Evolutionary conservation across 1,140 invertebrate genomes (phyloP).

Genomic region (Eufriesea mexicana): DNA sequence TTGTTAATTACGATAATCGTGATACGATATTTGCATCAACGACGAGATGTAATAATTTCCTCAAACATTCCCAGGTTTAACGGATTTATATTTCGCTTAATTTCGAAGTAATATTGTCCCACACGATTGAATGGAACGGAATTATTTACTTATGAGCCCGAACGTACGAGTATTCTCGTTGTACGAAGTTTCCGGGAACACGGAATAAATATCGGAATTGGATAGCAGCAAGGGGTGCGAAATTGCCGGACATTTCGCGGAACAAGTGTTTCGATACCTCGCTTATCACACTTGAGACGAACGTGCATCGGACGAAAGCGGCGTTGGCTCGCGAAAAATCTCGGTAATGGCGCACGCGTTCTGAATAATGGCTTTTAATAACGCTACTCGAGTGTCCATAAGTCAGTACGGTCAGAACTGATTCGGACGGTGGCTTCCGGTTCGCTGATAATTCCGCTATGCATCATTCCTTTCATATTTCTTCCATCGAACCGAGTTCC

Average conservation of each 20-base stretch:
- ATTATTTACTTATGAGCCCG: not conserved
- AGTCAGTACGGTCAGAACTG: slow-evolving; percentile 36
- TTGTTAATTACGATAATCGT: too few relatives aligned
- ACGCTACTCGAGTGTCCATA: slow-evolving; percentile 46
- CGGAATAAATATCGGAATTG: not conserved
- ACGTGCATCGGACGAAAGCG: not conserved
- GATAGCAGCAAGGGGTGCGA: too few relatives aligned
- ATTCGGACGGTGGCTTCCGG: slow-evolving; percentile 39
- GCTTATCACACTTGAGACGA: not conserved
- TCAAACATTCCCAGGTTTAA: not conserved
- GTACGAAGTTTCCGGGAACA: too few relatives aligned
- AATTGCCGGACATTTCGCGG: not conserved
- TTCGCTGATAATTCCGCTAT: slow-evolving; percentile 49
- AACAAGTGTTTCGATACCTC: not conserved
- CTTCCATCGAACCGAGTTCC: not conserved
- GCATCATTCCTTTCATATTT: slow-evolving; percentile 39
- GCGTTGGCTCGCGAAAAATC: slow-evolving; percentile 45
- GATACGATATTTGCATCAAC: not conserved
- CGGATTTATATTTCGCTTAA: not conserved
- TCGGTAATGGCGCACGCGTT: slow-evolving; percentile 35
- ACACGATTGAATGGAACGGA: not conserved
- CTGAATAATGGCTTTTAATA: slow-evolving; percentile 64
- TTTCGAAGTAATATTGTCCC: too few relatives aligned
- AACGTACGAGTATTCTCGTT: too few relatives aligned
- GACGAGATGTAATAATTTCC: not conserved